Evolutionary conservation across 2,113 vertebrate species (phyloP), one percentile per base, ranked within the genome.

Genomic region (Falcunculus frontatus): DNA sequence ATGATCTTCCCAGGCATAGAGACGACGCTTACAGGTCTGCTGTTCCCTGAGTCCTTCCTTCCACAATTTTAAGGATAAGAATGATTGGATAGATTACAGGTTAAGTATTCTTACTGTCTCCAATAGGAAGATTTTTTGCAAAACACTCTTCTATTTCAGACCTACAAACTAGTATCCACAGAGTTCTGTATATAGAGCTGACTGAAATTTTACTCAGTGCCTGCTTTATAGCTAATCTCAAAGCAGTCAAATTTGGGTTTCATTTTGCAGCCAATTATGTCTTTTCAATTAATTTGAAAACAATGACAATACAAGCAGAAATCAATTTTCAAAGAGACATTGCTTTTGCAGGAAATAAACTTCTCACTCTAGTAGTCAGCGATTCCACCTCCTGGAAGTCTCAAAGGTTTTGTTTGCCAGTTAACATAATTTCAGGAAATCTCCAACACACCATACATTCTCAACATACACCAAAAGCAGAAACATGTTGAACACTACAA

Each of bases 21-120:
- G n/a, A 23, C 13, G 37, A 52, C 1, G 2, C 25, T 12, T 53
- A 8, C 10, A 16, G 23, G 10, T 46, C 19, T 46, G 16, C 17
- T 41, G 16, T n/a, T 47, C 13, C 21, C n/a, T 0, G 0, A 37
- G 15, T 27, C 11, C 12, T 50, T 57, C 6, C 26, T 41, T 72
- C n/a, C 12, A 63, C 16, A 30, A 10, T 70, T 63, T 55, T 70
- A 63, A 55, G 56, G 30, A n/a, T 9, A 25, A 20, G 56, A 70
- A 4, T 35, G 25, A 26, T 26, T 35, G 25, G 9, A 47, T 11
- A 39, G n/a, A 47, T 20, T 39, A 78, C 44, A 77, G 10, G 3
- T 46, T 42, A 70, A 47, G 26, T 67, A 69, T 4, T 70, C 9
- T 52, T 52, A 42, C 9, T 16, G 13, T 44, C n/a, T 26, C 33